These are phyloP conservation scores for Norana najaformis DNA, from an alignment of 2,888 invertebrate species.

Conservation along the genomic window DNA sequence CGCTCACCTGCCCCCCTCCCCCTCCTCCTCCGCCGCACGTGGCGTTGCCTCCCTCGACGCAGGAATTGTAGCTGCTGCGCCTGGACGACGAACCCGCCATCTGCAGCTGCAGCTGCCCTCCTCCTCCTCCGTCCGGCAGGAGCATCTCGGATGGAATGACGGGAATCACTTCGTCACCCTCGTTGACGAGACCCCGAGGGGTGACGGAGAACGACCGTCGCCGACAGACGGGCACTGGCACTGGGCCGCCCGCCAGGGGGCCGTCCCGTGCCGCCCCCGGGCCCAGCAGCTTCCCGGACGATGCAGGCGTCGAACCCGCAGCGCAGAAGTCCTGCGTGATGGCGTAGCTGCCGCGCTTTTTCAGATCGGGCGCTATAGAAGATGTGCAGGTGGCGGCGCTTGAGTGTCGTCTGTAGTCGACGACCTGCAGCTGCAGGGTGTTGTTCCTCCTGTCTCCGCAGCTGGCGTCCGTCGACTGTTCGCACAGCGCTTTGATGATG, in stretches of 20 bases:
- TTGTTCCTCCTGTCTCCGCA: not conserved
- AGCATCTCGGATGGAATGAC: not conserved
- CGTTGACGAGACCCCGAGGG: slow-evolving; percentile 38
- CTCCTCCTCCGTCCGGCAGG: not conserved
- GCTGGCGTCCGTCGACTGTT: not conserved
- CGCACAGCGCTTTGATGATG: not conserved
- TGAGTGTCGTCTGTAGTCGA: slow-evolving; percentile 37
- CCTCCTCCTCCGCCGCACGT: not conserved
- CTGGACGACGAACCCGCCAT: not conserved
- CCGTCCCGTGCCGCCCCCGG: not conserved
- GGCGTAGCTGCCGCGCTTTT: not conserved
- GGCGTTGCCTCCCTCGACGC: not conserved
- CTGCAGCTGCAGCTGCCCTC: not conserved
- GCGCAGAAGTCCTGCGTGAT: not conserved
- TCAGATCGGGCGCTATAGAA: not conserved
- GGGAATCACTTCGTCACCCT: slow-evolving; percentile 40
- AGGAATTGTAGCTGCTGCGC: not conserved
- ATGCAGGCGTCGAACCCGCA: not conserved
- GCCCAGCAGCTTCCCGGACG: not conserved
- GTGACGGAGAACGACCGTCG: slow-evolving; percentile 43
- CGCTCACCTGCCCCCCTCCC: not conserved
- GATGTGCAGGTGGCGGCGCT: slow-evolving; percentile 7
- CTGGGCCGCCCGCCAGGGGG: not conserved
- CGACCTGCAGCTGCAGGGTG: slow-evolving; percentile 20
- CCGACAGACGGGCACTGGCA: slow-evolving; percentile 28